Conservation (phyloP, 2,888 invertebrate genomes). For the Macaria liturata region DNA sequence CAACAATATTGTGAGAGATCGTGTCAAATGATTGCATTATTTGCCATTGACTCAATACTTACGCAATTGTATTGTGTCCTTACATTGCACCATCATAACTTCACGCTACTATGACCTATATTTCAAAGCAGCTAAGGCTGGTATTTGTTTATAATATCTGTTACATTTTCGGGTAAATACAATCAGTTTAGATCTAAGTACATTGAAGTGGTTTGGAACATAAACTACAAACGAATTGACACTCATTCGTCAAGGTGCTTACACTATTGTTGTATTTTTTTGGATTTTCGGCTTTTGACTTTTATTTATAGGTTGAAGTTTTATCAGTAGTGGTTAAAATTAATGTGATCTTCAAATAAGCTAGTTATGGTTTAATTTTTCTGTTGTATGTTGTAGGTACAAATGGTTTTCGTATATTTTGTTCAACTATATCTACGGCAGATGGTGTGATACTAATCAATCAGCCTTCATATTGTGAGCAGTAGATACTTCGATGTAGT, state of each 20-base stretch:
- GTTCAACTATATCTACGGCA: not conserved
- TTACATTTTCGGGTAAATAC: not conserved
- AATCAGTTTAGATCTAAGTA: constrained; percentile 6
- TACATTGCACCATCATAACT: constrained; percentile 1
- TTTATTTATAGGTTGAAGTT: constrained; percentile 45
- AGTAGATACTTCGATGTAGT: too few species aligned
- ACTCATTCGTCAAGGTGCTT: constrained; percentile 71
- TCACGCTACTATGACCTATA: constrained; percentile 9
- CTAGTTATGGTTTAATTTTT: constrained; percentile 14
- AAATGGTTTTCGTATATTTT: constrained; percentile 8
- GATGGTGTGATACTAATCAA: constrained; percentile 3
- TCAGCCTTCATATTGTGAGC: too few species aligned
- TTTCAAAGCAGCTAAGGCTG: not conserved
- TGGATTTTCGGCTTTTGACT: constrained; percentile 42
- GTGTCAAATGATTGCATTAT: constrained; percentile 72
- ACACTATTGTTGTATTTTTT: constrained; percentile 40
- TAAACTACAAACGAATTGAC: constrained; percentile 55
- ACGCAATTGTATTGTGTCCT: constrained; percentile 44
- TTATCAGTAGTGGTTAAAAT: constrained; percentile 28
- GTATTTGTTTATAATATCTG: constrained; percentile 11
- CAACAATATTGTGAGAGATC: constrained; percentile 71
- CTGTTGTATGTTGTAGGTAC: not conserved
- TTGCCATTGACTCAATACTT: constrained; percentile 52
- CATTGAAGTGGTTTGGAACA: constrained; percentile 27
- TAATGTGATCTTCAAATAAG: constrained; percentile 23